Conservation (phyloP, 2,797 vertebrate genomes). For the Salarias fasciatus region DNA sequence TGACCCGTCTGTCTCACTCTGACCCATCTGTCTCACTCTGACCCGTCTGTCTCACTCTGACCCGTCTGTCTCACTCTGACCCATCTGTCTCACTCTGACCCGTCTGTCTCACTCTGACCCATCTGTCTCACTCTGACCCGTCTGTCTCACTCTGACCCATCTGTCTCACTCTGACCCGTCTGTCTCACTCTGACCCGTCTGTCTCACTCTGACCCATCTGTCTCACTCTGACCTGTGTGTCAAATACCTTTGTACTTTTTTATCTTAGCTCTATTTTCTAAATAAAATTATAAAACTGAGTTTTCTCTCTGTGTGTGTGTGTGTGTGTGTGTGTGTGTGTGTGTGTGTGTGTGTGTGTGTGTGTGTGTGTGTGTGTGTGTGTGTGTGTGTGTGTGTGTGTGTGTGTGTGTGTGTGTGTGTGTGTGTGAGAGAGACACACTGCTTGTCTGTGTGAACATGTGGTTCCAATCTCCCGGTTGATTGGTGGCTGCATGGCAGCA, state of each 20-base stretch:
- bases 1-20: conserved; percentile 66
- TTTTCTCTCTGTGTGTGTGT: too few relatives aligned
- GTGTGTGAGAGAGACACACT: too few relatives aligned
- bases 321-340: too few relatives aligned
- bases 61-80: neutral
- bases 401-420: too few relatives aligned
- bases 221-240: neutral
- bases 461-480: conserved; percentile 60
- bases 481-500: conserved; percentile 56
- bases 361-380: too few relatives aligned
- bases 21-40: conserved; percentile 28
- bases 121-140: conserved; percentile 72
- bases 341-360: too few relatives aligned
- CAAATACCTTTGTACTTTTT: too few relatives aligned
- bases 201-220: conserved; percentile 72
- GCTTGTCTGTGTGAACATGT: too few relatives aligned
- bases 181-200: neutral
- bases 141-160: neutral
- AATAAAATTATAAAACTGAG: too few relatives aligned
- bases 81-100: conserved; percentile 72
- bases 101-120: neutral
- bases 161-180: conserved; percentile 72
- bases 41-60: conserved; percentile 72
- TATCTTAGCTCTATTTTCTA: too few relatives aligned
- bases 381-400: too few relatives aligned